Conservation (phyloP, 2,888 invertebrate genomes). For the Ctena decussata region DNA sequence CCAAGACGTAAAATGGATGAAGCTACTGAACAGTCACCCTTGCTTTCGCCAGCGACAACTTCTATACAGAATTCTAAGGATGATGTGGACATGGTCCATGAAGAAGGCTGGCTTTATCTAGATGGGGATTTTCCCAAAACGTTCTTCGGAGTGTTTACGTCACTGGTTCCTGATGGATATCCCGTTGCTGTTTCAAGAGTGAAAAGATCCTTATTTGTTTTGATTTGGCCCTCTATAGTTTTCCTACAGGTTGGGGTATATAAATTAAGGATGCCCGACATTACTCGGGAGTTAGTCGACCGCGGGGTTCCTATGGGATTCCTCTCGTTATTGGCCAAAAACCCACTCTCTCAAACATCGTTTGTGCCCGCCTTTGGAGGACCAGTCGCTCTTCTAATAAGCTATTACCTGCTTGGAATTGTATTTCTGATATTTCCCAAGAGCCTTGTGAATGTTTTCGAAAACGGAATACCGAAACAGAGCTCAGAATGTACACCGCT, state of each 20-base stretch:
- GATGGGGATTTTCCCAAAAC: not conserved
- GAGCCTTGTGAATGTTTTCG: not conserved
- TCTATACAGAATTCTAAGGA: not conserved
- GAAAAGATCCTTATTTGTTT: not conserved
- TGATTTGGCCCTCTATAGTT: not conserved
- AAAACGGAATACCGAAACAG: not conserved
- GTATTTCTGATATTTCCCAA: not conserved
- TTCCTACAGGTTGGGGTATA: not conserved
- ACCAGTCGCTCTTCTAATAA: not conserved
- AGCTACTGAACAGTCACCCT: not conserved
- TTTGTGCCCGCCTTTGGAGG: not conserved
- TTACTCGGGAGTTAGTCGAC: not conserved
- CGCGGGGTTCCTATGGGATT: not conserved
- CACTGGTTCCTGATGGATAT: not conserved
- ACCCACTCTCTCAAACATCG: not conserved
- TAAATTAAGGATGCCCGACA: not conserved
- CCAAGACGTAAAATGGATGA: not conserved
- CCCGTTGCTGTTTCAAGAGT: not conserved
- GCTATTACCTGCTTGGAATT: not conserved
- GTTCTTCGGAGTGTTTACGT: not conserved
- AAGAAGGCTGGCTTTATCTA: not conserved
- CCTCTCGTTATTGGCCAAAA: not conserved
- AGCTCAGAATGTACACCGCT: not conserved
- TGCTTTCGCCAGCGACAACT: not conserved
- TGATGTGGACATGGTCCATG: not conserved